Base-by-base conservation (phyloP, 1,140 invertebrate species). In the Lysiphlebus fabarum region DNA sequence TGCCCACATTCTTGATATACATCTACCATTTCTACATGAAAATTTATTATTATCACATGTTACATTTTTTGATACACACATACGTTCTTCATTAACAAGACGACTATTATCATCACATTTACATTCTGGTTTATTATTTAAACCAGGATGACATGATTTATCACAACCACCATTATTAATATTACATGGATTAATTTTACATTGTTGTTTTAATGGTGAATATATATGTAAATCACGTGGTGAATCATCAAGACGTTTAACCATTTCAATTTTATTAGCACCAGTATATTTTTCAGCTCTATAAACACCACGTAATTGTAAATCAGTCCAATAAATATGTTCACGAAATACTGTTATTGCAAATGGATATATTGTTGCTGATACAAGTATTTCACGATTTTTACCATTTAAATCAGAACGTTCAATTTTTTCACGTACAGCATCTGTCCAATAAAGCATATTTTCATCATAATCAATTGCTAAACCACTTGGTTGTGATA, bases 391-490 rank as follows among this genome's bases (percentile, higher is more conserved):
- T 77, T 92, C 85, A 6, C 89, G 73, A 41, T 86, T 85, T 11
- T 82, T 85, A 4, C 96, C 96, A 73, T 98, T 89, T 6, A 98
- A 75, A 73, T 91, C 89, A 0, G 92, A 91, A 14, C 95, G 80
- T 82, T 99, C 97, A 62, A 99, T 99, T 75, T 98, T 98, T 73
- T 99, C 95, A 38, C 93, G 81, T 0, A 96, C 91, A 0, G 96
- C 95, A 78, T 99, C 97, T 0, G 96, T 97, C 96, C 96, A 99
- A 70, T 99, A 99, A 0, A 99, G 77, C 83, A 93, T 95, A 14
- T 88, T 84, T 26, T 98, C 95, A 33, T 97, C 93, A 70, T 95
- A 98, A 80, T 99, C 97, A 38, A 99, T 92, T 0, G 95, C 92
- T 17, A 99, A 79, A 26, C 96, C 96, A 70, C 94, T 96, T 0